Evolutionary conservation across 1,140 invertebrate species (phyloP).

Genomic region (Acromyrmex charruanus): DNA sequence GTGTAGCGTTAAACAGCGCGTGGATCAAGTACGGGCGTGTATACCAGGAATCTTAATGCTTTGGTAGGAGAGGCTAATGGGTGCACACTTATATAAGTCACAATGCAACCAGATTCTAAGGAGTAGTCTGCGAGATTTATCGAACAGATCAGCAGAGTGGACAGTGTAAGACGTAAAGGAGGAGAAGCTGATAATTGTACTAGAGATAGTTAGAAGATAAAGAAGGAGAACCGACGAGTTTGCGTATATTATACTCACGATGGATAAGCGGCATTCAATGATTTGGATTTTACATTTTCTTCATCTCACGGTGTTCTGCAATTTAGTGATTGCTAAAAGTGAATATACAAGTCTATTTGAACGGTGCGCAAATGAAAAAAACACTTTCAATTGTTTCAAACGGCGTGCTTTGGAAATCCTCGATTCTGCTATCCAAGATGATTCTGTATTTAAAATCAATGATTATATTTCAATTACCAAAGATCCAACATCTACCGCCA

Average conservation of each 20-base stretch:
- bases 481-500: constrained; percentile 75
- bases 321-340: constrained; percentile 60
- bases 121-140: constrained; percentile 68
- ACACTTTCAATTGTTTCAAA: constrained; percentile 87
- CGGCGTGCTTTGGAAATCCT: constrained; percentile 86
- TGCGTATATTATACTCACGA: background rate
- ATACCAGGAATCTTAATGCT: constrained; percentile 54
- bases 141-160: constrained; percentile 41
- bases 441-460: constrained; percentile 87
- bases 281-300: constrained; percentile 4
- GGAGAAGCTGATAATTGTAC: background rate
- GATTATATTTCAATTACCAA: constrained; percentile 87
- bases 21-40: constrained; percentile 80
- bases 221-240: background rate
- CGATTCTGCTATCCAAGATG: constrained; percentile 87
- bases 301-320: constrained; percentile 19
- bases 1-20: constrained; percentile 85
- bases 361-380: constrained; percentile 82
- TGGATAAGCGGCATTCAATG: constrained; percentile 18
- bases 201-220: background rate
- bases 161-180: background rate
- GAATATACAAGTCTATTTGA: constrained; percentile 83
- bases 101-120: constrained; percentile 14
- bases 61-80: constrained; percentile 68
- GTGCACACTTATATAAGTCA: constrained; percentile 73